Base-by-base conservation (phyloP, 2,797 vertebrate genomes). In the Chaetodon trifasciatus region DNA sequence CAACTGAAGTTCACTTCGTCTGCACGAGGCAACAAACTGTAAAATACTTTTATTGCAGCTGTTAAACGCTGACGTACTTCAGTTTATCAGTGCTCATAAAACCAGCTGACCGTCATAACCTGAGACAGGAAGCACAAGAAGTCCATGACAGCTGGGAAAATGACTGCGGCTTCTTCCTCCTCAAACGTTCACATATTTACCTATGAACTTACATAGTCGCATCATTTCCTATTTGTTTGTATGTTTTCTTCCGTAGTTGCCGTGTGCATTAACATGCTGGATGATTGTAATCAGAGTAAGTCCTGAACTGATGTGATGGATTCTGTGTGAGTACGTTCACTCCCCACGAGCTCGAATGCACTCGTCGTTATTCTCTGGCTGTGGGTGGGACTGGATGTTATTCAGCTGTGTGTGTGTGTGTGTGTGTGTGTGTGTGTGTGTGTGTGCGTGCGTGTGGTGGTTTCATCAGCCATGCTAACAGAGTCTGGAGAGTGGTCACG, bases 401-500 rank as follows among this genome's bases (percentile, higher is more conserved):
- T 70, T 37, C 55, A 47, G 9, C 42, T 46, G n/a, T n/a, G 12
- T 24, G 61, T 46, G 61, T 28, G 39, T 63, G 60, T 62, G 61
- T 63, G 40, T 47, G 62, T 47, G 62, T 28, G 40, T 58, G 58
- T 42, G 55, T 64, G 60, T 56, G 58, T 71, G 62, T 70, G 56
- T 68, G 78, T 19, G 67, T 53, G 23, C 28, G 28, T 57, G 55
- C 35, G 53, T 57, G 28, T 57, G 21, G 40, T 60, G 49, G 70
- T 71, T 70, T 75, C 40, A 74, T 81, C 66, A 75, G 65, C 70
- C 64, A 65, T 70, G 70, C 61, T 74, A 85, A 85, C 58, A 60
- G 68, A 70, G 71, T 78, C 56, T 72, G 72, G 32, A 58, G 50
- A 15, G 57, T 75, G 62, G 71, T 85, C 50, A 70, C 3, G 49